Evolutionary conservation across 2,888 invertebrate genomes (phyloP).

Genomic region (Drosophila engyochracea): DNA sequence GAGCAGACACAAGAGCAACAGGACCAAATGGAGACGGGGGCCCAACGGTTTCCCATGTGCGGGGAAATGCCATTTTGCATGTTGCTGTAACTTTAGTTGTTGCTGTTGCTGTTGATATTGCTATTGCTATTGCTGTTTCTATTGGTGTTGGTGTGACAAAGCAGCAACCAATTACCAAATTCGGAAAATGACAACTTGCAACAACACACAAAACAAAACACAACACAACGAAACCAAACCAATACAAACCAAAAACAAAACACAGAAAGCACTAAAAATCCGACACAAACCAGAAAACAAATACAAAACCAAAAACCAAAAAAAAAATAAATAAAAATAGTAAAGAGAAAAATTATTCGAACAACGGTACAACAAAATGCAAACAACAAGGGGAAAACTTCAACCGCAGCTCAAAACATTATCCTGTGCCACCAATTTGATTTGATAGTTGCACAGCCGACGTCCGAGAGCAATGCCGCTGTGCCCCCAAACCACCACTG

Average conservation of each 20-base stretch:
- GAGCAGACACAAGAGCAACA: slow-evolving; percentile 9
- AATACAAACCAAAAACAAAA: slow-evolving; percentile 41
- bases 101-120: slow-evolving; percentile 23
- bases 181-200: slow-evolving; percentile 81
- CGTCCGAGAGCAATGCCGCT: slow-evolving; percentile 40
- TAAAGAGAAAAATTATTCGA: slow-evolving; percentile 39
- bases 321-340: slow-evolving; percentile 10
- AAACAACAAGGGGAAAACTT: slow-evolving; percentile 55
- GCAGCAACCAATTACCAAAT: slow-evolving; percentile 80
- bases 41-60: slow-evolving; percentile 41
- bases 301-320: slow-evolving; percentile 1
- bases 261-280: slow-evolving; percentile 49
- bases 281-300: slow-evolving; percentile 26
- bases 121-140: slow-evolving; percentile 18
- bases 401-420: slow-evolving; percentile 80
- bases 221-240: slow-evolving; percentile 23
- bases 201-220: slow-evolving; percentile 51
- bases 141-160: slow-evolving; percentile 72
- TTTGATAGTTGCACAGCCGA: slow-evolving; percentile 78
- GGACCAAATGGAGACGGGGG: slow-evolving; percentile 13
- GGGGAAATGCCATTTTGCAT: slow-evolving; percentile 73
- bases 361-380: slow-evolving; percentile 46
- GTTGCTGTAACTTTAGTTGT: slow-evolving; percentile 46
- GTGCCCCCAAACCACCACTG: slow-evolving; percentile 1
- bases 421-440: slow-evolving; percentile 81